Evolutionary conservation across 2,113 vertebrate species (phyloP).

Genomic region (Megalops atlanticus): DNA sequence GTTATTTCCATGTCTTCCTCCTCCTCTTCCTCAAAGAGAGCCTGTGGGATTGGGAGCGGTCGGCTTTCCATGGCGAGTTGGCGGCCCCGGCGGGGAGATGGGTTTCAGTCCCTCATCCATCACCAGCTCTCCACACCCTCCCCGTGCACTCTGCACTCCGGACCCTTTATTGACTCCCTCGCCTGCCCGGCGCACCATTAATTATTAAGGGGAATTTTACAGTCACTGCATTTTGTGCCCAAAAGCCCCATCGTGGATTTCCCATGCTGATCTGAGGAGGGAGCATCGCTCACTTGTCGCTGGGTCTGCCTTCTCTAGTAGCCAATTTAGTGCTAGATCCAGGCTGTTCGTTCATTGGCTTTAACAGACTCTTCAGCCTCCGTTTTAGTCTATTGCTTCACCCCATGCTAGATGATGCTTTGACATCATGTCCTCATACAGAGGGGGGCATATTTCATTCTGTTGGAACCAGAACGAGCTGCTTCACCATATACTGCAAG

Average conservation of each 20-base stretch:
- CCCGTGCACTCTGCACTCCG: background rate
- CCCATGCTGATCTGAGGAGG: conserved; percentile 34
- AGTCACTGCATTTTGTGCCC: conserved; percentile 24
- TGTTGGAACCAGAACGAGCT: background rate
- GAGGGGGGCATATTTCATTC: background rate
- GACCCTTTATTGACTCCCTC: conserved; percentile 17
- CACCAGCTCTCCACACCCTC: conserved; percentile 4
- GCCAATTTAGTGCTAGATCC: background rate
- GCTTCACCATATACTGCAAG: background rate
- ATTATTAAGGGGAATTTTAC: conserved; percentile 42
- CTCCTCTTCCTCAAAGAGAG: background rate
- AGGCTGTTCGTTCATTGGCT: background rate
- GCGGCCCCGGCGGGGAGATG: background rate
- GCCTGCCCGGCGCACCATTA: conserved; percentile 25
- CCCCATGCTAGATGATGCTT: background rate
- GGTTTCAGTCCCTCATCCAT: background rate
- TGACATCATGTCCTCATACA: background rate
- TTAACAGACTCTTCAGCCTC: background rate
- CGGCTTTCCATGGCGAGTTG: background rate
- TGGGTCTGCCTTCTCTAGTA: background rate
- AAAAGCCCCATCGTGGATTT: conserved; percentile 30
- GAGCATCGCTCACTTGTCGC: background rate
- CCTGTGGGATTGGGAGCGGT: background rate
- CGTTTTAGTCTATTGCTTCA: background rate
- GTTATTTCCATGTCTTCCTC: background rate